Conservation (phyloP, 2,888 invertebrate species). For the Caenorhabditis macrosperma region DNA sequence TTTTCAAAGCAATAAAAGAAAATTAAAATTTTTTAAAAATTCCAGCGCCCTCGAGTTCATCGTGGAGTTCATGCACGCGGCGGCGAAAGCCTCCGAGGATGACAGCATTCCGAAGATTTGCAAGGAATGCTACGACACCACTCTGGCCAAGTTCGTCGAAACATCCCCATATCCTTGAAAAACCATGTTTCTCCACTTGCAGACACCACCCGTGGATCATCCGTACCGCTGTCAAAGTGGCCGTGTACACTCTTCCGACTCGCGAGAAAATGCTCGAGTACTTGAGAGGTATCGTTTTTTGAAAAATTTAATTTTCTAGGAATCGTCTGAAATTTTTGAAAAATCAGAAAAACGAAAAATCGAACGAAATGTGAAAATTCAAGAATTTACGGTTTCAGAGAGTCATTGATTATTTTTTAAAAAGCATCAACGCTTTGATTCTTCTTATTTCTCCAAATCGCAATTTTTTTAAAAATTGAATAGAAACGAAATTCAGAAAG, state of each 20-base stretch:
- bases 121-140: constrained; percentile 62
- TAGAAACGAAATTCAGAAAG: too few relatives aligned
- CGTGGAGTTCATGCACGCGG: constrained; percentile 58
- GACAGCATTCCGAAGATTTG: constrained; percentile 65
- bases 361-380: too few relatives aligned
- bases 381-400: too few relatives aligned
- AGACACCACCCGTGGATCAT: constrained; percentile 69
- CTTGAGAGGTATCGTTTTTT: constrained; percentile 50
- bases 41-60: constrained; percentile 66
- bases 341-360: not conserved
- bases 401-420: too few relatives aligned
- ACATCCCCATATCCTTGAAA: not conserved
- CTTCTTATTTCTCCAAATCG: too few relatives aligned
- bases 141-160: constrained; percentile 56
- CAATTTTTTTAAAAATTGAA: too few relatives aligned
- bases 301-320: too few relatives aligned
- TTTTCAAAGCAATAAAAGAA: too few relatives aligned
- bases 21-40: too few relatives aligned
- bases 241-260: constrained; percentile 65
- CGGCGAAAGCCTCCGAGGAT: constrained; percentile 30
- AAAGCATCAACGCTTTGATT: too few relatives aligned
- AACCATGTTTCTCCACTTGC: constrained; percentile 15
- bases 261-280: constrained; percentile 59
- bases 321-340: too few relatives aligned
- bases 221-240: constrained; percentile 66